Base-by-base conservation (phyloP, 2,797 vertebrate genomes). In the Propithecus perrieri region DNA sequence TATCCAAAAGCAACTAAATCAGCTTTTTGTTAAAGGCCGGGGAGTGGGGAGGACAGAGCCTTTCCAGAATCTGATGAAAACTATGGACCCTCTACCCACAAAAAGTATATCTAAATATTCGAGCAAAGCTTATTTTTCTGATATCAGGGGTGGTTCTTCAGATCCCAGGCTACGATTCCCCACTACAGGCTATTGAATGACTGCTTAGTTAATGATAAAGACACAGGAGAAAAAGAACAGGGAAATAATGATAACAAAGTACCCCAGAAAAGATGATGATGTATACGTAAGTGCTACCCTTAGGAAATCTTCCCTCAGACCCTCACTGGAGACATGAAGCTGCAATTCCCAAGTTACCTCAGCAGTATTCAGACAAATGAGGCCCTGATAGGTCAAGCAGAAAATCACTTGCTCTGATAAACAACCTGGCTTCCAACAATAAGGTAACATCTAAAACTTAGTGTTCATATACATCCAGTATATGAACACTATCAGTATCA, bases 361-460 rank as follows among this genome's bases (percentile, higher is more conserved):
- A 5, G 75, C 33, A n/a, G 75, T 55, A 35, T 30, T 83, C 72
- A 83, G 76, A 90, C 53, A 95, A 67, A 88, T 3, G 28, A 88
- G 63, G 41, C 41, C 33, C 57, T 57, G 30, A n/a, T 0, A n/a
- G 13, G 26, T 61, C 43, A 71, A 71, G 67, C 71, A 97, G 83
- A 88, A 90, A 95, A 92, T 71, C 26, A 67, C 17, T 78, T 92
- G 67, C 72, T 85, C 90, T 97, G 38, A 71, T 46, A 97, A 96
- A 53, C 38, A 97, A 83, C 7, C n/a, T 48, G 22, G 10, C 10
- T 85, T 86, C 43, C 89, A 80, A 74, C 59, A n/a, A 18, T 33
- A 92, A 94, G 18, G 33, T 38, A 72, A 89, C 89, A 91, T 48
- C 65, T 93, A 48, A 74, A 50, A 89, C 30, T n/a, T 2, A 53